These are phyloP conservation scores for Clangula hyemalis DNA, from an alignment of 2,797 vertebrate species.

Conservation along the genomic window DNA sequence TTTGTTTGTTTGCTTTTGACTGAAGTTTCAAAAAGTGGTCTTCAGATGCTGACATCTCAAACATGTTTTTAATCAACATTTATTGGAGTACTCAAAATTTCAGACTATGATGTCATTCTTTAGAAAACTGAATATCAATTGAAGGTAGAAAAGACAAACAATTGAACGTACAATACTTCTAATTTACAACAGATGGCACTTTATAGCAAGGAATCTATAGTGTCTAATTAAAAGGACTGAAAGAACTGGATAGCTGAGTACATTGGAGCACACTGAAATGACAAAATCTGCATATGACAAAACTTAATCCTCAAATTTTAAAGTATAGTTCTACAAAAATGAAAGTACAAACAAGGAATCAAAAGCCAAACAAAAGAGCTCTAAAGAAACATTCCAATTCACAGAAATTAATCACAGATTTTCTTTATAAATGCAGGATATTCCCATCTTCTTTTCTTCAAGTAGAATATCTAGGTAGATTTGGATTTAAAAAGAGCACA, in stretches of 20 bases:
- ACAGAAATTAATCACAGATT: background rate
- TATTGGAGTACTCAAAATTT: background rate
- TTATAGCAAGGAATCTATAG: background rate
- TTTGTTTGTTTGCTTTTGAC: background rate
- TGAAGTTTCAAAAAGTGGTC: background rate
- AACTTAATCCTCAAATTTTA: background rate
- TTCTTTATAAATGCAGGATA: background rate
- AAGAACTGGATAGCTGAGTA: background rate
- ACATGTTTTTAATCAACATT: background rate
- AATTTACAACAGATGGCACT: conserved; percentile 51
- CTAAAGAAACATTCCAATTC: background rate
- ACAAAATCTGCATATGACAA: background rate
- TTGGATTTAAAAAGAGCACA: background rate
- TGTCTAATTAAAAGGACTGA: background rate
- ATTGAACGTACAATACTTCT: background rate
- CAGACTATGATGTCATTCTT: background rate
- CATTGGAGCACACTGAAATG: background rate
- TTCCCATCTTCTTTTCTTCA: background rate
- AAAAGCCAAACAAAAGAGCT: background rate
- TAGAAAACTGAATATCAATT: background rate
- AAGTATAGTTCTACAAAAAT: background rate
- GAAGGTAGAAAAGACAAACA: background rate
- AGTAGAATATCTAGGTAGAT: background rate
- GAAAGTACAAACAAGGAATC: background rate
- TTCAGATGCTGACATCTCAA: background rate